Conservation (phyloP, 2,888 invertebrate species). For the Melanophora roralis region DNA sequence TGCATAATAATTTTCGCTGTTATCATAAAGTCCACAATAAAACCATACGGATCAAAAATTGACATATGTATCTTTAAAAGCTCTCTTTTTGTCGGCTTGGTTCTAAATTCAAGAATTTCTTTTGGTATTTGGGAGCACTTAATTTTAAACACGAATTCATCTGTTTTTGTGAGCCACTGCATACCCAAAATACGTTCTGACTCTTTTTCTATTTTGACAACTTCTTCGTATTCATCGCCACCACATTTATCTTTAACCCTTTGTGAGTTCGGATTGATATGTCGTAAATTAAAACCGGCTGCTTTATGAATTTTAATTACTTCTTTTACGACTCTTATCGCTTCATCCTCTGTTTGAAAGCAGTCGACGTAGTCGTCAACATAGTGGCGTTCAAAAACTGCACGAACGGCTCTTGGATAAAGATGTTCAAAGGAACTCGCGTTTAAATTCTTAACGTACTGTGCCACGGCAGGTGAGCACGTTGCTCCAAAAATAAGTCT, state of each 20-base stretch:
- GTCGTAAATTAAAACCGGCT: constrained; percentile 38
- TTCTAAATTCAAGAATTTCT: background rate
- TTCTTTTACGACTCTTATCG: constrained; percentile 16
- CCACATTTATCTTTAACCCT: background rate
- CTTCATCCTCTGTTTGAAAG: constrained; percentile 41
- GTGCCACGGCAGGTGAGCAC: background rate
- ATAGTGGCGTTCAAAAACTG: constrained; percentile 35
- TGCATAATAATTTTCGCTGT: constrained; percentile 9
- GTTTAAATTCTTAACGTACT: background rate
- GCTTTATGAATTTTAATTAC: constrained; percentile 40
- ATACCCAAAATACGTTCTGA: background rate
- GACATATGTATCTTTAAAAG: constrained; percentile 5
- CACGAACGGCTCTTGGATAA: constrained; percentile 21
- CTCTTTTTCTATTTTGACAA: background rate
- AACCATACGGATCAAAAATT: constrained; percentile 12
- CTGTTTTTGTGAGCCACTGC: background rate
- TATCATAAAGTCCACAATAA: background rate
- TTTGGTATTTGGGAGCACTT: background rate
- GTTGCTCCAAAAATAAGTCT: constrained; percentile 34
- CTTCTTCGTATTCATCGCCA: background rate
- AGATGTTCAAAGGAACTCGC: background rate
- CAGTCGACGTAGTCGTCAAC: constrained; percentile 51
- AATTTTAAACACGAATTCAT: background rate
- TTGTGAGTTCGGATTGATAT: constrained; percentile 32
- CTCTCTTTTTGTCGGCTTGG: constrained; percentile 7